Percentiles rank a stretch among this genome's conserved stretches.
These are phyloP conservation scores for Amblyopsis rosae DNA, from an alignment of 2,113 vertebrate genomes.

Conservation along the genomic window DNA sequence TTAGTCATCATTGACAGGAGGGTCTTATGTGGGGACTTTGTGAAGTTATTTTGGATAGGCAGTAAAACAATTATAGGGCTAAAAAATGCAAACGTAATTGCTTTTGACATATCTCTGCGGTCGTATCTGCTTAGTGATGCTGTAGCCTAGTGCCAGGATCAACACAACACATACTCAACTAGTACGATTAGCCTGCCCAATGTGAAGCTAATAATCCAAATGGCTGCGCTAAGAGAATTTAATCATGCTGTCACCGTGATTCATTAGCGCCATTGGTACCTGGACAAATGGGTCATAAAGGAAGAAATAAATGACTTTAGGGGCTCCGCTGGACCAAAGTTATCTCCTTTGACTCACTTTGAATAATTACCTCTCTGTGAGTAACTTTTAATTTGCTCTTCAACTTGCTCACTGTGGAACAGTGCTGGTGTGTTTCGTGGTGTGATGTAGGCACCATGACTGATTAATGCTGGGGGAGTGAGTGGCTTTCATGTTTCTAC, in stretches of 20 bases:
- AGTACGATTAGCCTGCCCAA: conserved; percentile 16
- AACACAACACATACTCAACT: conserved; percentile 15
- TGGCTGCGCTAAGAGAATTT: conserved; percentile 25
- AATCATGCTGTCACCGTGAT: conserved; percentile 56
- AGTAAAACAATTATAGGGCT: conserved; percentile 3
- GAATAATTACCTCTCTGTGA: conserved; percentile 6
- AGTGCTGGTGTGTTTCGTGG: background rate
- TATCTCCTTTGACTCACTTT: conserved; percentile 23
- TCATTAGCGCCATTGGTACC: conserved; percentile 57
- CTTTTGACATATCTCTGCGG: background rate
- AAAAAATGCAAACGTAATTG: conserved; percentile 7
- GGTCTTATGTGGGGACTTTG: background rate
- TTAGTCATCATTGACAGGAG: conserved; percentile 3
- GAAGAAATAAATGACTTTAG: conserved; percentile 46
- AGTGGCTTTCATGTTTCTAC: no score
- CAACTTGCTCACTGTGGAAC: background rate
- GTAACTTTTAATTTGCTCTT: conserved; percentile 38
- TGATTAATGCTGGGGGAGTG: background rate
- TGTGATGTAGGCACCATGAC: background rate
- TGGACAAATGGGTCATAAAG: conserved; percentile 40
- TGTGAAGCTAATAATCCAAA: conserved; percentile 32
- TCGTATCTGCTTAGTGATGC: background rate
- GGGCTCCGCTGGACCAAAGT: conserved; percentile 27
- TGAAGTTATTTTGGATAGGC: background rate
- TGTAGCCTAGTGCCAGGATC: background rate